Base-by-base conservation (phyloP, 2,888 invertebrate species). In the Frankliniella fusca region DNA sequence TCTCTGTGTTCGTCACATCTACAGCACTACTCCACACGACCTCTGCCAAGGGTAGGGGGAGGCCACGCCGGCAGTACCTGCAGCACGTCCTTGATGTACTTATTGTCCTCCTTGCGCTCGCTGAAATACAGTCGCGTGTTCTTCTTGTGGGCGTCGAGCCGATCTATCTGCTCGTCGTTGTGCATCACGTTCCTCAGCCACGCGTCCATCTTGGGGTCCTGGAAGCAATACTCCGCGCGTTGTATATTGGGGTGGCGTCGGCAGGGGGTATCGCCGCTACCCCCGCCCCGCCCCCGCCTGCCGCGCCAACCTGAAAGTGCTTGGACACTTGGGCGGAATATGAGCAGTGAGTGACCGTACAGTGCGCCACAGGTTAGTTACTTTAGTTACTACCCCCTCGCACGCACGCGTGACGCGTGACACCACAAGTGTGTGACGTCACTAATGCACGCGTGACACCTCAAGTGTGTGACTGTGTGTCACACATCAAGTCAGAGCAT, bases 141-240 rank as follows among this genome's bases (percentile, higher is more conserved):
- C 84, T 85, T 86, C 83, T 85, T 85, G 84, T 86, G 85, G 83
- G 86, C 87, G 84, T 86, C 85, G 83, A 87, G 87, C 81, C 88
- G 86, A 82, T 94, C 93, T 85, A 93, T 92, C 87, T 97, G 97
- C 84, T 94, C 93, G 50, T 93, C 92, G 86, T 94, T 91, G 87
- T 95, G 95, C 70, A 94, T 91, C 85, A 93, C 92, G 85, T 96
- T 95, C 97, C 97, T 97, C 76, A 95, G 89, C 92, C 95, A 96
- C 86, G 96, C 96, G 20, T 96, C 95, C 88, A 97, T 93, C 89
- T 96, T 95, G 0, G 96, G 95, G 89, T 97, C 86, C 86, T 86
- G 84, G 65, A 49, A 76, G 23, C 70, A 76, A 76, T 23, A 76
- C 70, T 76, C 70, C 27, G 27, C 27, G 23, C 18, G 54, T 54